Percentiles rank a stretch among this genome's conserved stretches.
These are phyloP conservation scores for Iphiclides podalirius DNA, from an alignment of 2,888 invertebrate genomes.

Conservation along the genomic window DNA sequence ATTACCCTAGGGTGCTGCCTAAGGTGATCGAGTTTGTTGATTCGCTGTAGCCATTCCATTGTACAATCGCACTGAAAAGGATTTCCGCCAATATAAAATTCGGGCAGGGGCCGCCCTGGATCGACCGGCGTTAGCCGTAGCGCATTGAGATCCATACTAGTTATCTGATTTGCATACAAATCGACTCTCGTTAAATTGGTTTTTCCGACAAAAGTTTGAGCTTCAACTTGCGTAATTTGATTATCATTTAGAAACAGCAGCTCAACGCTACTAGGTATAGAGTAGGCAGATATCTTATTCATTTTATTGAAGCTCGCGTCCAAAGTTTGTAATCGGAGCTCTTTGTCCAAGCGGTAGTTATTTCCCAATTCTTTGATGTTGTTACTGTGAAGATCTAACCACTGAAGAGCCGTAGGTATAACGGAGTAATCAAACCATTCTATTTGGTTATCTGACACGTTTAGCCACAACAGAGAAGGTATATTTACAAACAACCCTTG, in stretches of 20 bases:
- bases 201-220: constrained; percentile 94
- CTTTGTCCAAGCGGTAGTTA: constrained; percentile 84
- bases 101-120: constrained; percentile 87
- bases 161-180: constrained; percentile 94
- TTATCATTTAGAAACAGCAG: constrained; percentile 94
- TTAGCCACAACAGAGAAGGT: constrained; percentile 91
- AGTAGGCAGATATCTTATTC: constrained; percentile 85
- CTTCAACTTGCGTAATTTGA: constrained; percentile 90
- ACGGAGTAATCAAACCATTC: constrained; percentile 93
- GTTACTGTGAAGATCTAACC: constrained; percentile 95
- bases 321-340: constrained; percentile 88
- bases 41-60: constrained; percentile 96
- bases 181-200: constrained; percentile 93
- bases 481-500: constrained; percentile 91
- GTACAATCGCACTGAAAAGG: constrained; percentile 97
- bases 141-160: constrained; percentile 93
- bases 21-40: constrained; percentile 90
- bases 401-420: constrained; percentile 90
- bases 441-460: constrained; percentile 94
- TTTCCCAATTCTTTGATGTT: constrained; percentile 89
- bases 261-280: constrained; percentile 92
- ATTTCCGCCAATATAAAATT: constrained; percentile 96
- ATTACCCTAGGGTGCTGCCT: constrained; percentile 94
- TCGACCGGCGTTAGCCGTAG: constrained; percentile 90
- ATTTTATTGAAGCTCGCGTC: constrained; percentile 96